Evolutionary conservation across 2,113 vertebrate genomes (phyloP).

Genomic region (Leucopsar rothschildi): DNA sequence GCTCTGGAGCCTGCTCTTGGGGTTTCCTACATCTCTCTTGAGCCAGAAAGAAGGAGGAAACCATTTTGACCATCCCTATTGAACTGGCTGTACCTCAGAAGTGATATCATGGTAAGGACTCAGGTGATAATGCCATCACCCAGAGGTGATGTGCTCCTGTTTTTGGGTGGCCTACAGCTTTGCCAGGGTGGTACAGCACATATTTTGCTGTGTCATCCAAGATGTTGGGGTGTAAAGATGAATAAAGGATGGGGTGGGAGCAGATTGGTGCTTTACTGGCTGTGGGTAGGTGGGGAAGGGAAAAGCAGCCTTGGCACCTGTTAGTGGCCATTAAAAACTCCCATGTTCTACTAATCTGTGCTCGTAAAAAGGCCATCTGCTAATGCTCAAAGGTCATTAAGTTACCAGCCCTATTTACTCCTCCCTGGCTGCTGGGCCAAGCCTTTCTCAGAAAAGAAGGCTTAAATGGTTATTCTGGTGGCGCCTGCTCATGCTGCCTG

Average conservation of each 20-base stretch:
- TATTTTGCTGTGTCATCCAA: neutral
- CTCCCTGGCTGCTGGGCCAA: conserved; percentile 36
- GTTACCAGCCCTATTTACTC: conserved; percentile 72
- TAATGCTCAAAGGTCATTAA: conserved; percentile 80
- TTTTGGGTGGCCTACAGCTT: neutral
- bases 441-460: conserved; percentile 55
- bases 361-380: conserved; percentile 80
- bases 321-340: conserved; percentile 69
- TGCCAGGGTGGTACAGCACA: neutral
- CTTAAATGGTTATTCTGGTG: conserved; percentile 63
- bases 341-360: conserved; percentile 74
- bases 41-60: neutral
- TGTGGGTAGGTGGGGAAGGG: neutral
- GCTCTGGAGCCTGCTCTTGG: neutral
- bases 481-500: neutral
- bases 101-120: neutral
- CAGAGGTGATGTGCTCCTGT: neutral
- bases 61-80: neutral
- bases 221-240: neutral
- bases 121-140: neutral
- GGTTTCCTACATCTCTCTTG: neutral
- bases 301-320: conserved; percentile 71
- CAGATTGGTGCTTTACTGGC: neutral
- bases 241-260: neutral
- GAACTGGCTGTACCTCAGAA: neutral